Percentiles rank a stretch among this genome's conserved stretches.
These are phyloP conservation scores for Arenicola marina DNA, from an alignment of 2,888 invertebrate species.

Conservation along the genomic window DNA sequence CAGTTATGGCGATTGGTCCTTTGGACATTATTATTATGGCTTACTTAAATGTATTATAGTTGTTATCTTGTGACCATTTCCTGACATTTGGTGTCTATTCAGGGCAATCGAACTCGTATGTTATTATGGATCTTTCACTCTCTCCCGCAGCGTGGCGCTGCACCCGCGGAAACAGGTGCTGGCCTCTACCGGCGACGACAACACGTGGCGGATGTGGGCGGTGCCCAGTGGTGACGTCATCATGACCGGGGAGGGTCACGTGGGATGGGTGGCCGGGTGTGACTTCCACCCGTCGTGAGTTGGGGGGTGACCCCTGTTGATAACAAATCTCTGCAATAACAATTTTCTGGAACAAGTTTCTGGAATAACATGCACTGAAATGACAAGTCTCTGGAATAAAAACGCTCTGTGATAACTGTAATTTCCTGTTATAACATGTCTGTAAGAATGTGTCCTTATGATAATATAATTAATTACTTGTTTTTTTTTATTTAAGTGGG, in stretches of 20 bases:
- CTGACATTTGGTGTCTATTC: background rate
- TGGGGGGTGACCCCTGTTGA: no score
- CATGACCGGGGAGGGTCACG: slow-evolving; percentile 61
- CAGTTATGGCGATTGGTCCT: no score
- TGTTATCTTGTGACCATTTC: background rate
- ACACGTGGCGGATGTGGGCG: slow-evolving; percentile 62
- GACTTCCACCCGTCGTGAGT: slow-evolving; percentile 61
- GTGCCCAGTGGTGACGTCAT: slow-evolving; percentile 59
- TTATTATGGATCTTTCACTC: background rate
- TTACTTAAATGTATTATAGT: background rate
- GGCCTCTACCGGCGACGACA: slow-evolving; percentile 60
- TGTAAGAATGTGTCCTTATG: background rate
- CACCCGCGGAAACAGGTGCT: slow-evolving; percentile 60
- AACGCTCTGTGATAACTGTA: no score
- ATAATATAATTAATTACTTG: background rate
- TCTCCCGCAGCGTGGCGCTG: slow-evolving; percentile 48
- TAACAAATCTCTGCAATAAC: no score
- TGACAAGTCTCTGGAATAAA: no score
- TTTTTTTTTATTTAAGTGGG: slow-evolving; percentile 42
- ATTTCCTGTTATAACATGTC: background rate
- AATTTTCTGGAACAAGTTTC: no score
- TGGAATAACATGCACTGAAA: no score
- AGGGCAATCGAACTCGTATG: no score
- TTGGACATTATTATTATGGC: background rate
- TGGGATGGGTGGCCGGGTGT: slow-evolving; percentile 61